These are phyloP conservation scores for Circaetus gallicus DNA, from an alignment of 2,113 vertebrate species.

Conservation along the genomic window DNA sequence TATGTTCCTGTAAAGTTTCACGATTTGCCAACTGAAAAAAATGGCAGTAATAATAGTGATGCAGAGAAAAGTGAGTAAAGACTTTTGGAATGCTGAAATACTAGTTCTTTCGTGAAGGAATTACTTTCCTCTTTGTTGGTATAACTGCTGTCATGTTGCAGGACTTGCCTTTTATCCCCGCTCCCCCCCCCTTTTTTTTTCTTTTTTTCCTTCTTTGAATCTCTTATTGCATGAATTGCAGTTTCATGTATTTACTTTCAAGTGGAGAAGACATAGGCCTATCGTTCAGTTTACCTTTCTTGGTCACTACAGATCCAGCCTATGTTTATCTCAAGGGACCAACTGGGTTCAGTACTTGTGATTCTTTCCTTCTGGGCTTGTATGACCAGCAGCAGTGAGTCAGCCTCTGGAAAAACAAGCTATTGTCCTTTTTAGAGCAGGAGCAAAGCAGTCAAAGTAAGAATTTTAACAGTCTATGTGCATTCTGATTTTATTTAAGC, in stretches of 20 bases:
- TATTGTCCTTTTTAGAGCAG: conserved; percentile 66
- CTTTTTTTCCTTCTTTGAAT: neutral
- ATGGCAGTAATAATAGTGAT: conserved; percentile 70
- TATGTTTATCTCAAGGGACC: conserved; percentile 66
- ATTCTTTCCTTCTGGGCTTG: conserved; percentile 66
- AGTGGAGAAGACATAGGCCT: conserved; percentile 58
- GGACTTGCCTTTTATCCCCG: neutral
- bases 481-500: conserved; percentile 47
- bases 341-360: conserved; percentile 64
- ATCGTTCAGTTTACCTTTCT: conserved; percentile 57
- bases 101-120: neutral
- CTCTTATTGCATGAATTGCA: conserved; percentile 15
- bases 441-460: conserved; percentile 67
- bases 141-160: neutral
- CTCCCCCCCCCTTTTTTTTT: fast-evolving
- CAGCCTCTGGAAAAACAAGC: conserved; percentile 65
- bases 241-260: conserved; percentile 48
- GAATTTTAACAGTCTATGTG: conserved; percentile 58
- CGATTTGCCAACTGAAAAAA: conserved; percentile 83
- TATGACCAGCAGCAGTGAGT: conserved; percentile 66
- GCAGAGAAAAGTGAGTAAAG: conserved; percentile 84
- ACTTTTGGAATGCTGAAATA: conserved; percentile 11
- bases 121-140: neutral
- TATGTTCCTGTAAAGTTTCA: conserved; percentile 97
- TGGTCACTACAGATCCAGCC: conserved; percentile 65